These are phyloP conservation scores for human (Homo sapiens) DNA, from an alignment of 2,113 vertebrate genomes.

Conservation along the genomic window DNA sequence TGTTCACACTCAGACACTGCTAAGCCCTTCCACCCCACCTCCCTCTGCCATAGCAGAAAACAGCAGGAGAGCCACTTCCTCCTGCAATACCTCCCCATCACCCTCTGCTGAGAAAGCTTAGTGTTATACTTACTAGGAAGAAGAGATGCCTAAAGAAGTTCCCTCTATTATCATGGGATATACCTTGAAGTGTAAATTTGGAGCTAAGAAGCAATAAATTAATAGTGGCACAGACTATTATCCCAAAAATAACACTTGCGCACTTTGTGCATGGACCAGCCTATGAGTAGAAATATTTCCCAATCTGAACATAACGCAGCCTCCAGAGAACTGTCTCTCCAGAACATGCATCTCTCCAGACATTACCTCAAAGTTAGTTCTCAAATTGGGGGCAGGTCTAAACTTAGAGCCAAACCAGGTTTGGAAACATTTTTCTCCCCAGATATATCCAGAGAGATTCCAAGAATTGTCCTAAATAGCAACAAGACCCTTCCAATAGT, in stretches of 20 bases:
- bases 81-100: neutral
- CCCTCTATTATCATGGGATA: neutral
- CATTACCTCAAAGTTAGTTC: neutral
- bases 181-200: neutral
- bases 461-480: neutral
- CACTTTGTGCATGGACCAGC: neutral
- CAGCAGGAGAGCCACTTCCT: neutral
- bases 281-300: neutral
- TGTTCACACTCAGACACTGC: neutral
- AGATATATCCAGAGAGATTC: neutral
- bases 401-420: neutral
- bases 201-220: neutral
- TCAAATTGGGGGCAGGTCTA: neutral
- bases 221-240: neutral
- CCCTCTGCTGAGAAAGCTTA: neutral
- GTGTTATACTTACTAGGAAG: neutral
- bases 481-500: neutral
- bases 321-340: neutral
- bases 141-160: neutral
- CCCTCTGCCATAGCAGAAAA: neutral
- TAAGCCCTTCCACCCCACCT: neutral
- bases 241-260: neutral
- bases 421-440: neutral
- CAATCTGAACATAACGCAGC: neutral
- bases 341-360: neutral